Percentiles rank a stretch among this genome's conserved stretches.
Evolutionary conservation across 2,797 vertebrate species (phyloP).

Genomic region (Acestrorhynchus altus): DNA sequence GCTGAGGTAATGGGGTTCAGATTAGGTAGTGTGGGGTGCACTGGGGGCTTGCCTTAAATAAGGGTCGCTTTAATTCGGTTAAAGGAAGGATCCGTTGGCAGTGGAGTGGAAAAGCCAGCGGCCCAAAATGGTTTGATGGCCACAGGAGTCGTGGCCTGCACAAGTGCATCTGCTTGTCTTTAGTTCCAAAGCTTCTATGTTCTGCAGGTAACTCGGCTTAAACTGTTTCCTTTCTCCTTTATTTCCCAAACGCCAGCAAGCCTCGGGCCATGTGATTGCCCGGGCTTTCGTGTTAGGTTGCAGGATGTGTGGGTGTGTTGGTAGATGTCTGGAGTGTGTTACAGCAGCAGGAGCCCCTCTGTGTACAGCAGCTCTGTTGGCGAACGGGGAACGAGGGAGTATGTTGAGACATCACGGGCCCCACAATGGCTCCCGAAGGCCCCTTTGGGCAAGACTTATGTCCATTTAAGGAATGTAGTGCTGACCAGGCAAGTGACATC

Average conservation of each 20-base stretch:
- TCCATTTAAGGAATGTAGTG: constrained; percentile 41
- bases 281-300: constrained; percentile 27
- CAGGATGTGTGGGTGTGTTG: constrained; percentile 35
- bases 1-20: constrained; percentile 49
- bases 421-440: constrained; percentile 32
- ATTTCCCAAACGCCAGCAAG: neutral
- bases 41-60: neutral
- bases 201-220: neutral
- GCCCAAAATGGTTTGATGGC: neutral
- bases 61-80: neutral
- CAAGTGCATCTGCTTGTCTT: neutral
- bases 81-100: neutral
- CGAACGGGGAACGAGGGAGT: neutral
- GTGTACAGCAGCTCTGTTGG: neutral
- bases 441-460: constrained; percentile 50
- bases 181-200: neutral
- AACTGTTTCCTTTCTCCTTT: neutral
- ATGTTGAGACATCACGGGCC: neutral
- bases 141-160: neutral
- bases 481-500: no score
- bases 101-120: neutral
- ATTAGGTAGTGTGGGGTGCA: constrained; percentile 21
- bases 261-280: neutral
- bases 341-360: constrained; percentile 19
- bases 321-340: constrained; percentile 51